Evolutionary conservation across 2,797 vertebrate species (phyloP).

Genomic region (Acipenser transmontanus): DNA sequence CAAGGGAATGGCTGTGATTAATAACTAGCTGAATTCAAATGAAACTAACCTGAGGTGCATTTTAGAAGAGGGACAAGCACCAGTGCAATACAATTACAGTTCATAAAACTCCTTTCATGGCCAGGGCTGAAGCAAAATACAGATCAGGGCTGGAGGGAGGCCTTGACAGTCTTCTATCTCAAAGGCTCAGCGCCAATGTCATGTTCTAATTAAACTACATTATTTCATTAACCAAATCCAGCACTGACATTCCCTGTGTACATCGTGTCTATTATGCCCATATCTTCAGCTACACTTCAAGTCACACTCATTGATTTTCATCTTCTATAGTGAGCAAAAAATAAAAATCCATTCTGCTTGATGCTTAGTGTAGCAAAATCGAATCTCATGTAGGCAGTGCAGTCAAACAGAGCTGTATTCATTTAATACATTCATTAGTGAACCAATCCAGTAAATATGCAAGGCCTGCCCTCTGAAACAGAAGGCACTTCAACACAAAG

Average conservation of each 20-base stretch:
- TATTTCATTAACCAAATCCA: constrained; percentile 19
- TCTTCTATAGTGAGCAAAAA: constrained; percentile 33
- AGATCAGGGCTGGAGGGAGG: not conserved
- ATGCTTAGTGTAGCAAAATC: constrained; percentile 25
- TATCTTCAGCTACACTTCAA: constrained; percentile 56
- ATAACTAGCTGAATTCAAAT: constrained; percentile 3
- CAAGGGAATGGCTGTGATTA: not conserved
- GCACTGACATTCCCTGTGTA: constrained; percentile 22
- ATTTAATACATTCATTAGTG: constrained; percentile 29
- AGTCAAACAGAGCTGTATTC: constrained; percentile 30
- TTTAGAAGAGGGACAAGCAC: constrained; percentile 44
- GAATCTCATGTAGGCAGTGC: constrained; percentile 26
- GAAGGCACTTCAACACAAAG: constrained; percentile 4
- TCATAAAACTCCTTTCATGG: constrained; percentile 47
- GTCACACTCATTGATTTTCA: constrained; percentile 51
- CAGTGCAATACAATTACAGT: constrained; percentile 57
- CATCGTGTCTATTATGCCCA: constrained; percentile 36
- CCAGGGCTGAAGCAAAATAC: constrained; percentile 5
- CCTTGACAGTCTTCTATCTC: constrained; percentile 23
- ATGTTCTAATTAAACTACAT: constrained; percentile 35
- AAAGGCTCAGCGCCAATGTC: constrained; percentile 19
- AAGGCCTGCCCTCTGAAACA: constrained; percentile 21
- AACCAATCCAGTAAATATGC: constrained; percentile 30
- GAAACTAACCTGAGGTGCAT: constrained; percentile 3
- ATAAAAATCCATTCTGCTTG: constrained; percentile 10